These are phyloP conservation scores for Blastobasis adustella DNA, from an alignment of 2,888 invertebrate species.

Conservation along the genomic window DNA sequence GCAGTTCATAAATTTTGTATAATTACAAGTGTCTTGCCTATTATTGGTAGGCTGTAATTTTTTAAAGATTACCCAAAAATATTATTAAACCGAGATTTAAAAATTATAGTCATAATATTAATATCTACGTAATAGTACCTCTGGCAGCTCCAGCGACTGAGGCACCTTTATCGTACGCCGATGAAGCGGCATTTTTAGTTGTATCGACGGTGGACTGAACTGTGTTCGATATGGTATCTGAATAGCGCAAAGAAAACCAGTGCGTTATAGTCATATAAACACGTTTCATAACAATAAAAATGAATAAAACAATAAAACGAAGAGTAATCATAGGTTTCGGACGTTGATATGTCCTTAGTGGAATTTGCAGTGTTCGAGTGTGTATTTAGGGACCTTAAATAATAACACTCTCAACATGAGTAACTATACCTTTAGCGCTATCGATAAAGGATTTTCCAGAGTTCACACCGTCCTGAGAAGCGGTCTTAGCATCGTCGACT, in stretches of 20 bases:
- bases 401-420: too few relatives aligned
- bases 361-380: slow-evolving; percentile 25
- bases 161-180: slow-evolving; percentile 14
- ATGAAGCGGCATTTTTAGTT: slow-evolving; percentile 15
- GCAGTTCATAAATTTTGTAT: too few relatives aligned
- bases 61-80: too few relatives aligned
- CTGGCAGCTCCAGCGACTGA: slow-evolving; percentile 18
- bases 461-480: slow-evolving; percentile 19
- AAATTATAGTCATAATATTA: too few relatives aligned
- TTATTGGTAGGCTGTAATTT: too few relatives aligned
- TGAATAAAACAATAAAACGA: too few relatives aligned
- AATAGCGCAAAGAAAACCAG: background rate
- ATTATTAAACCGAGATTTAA: too few relatives aligned
- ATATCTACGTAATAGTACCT: slow-evolving; percentile 9
- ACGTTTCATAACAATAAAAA: too few relatives aligned
- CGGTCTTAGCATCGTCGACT: too few relatives aligned
- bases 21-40: too few relatives aligned
- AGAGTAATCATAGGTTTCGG: slow-evolving; percentile 10
- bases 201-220: slow-evolving; percentile 14
- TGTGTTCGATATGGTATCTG: slow-evolving; percentile 17
- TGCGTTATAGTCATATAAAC: too few relatives aligned
- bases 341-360: slow-evolving; percentile 36
- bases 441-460: slow-evolving; percentile 43
- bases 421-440: slow-evolving; percentile 26
- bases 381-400: slow-evolving; percentile 8